Percentiles rank a stretch among this genome's conserved stretches.
Conservation (phyloP, 2,113 vertebrate genomes). For the Chroicocephalus ridibundus region DNA sequence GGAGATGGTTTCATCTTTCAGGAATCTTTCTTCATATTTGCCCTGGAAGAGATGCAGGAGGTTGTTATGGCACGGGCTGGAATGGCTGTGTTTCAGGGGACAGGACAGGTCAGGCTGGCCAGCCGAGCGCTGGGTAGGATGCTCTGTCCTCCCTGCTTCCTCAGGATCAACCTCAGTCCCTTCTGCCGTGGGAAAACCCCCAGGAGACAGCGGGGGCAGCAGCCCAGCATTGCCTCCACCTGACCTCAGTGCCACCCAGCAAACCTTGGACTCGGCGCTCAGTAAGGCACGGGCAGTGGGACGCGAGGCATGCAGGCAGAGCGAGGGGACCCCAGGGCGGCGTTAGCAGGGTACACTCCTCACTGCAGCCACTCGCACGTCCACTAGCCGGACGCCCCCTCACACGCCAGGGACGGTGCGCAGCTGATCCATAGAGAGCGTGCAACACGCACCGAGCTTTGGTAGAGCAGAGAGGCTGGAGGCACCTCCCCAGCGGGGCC, state of each 20-base stretch:
- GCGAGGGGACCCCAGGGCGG: fast-evolving
- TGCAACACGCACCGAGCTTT: background rate
- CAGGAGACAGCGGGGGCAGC: background rate
- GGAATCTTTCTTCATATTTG: conserved; percentile 82
- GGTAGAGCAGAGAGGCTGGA: background rate
- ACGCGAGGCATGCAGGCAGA: background rate
- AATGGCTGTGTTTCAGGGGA: fast-evolving
- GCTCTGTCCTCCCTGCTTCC: background rate
- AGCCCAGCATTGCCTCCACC: fast-evolving
- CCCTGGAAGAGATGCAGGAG: conserved; percentile 56
- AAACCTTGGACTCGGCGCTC: background rate
- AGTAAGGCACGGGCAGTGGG: fast-evolving
- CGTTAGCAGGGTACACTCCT: too few relatives aligned
- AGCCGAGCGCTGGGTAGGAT: fast-evolving
- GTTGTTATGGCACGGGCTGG: background rate
- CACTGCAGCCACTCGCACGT: fast-evolving
- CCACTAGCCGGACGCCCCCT: fast-evolving
- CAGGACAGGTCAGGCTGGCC: background rate
- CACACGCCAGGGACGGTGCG: background rate
- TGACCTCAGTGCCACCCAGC: background rate
- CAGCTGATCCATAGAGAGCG: background rate
- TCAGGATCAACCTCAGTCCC: background rate
- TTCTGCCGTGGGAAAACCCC: background rate
- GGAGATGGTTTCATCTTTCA: conserved; percentile 72
- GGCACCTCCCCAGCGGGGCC: background rate